Conservation (phyloP, 2,888 invertebrate genomes). For the Linyphia triangularis region DNA sequence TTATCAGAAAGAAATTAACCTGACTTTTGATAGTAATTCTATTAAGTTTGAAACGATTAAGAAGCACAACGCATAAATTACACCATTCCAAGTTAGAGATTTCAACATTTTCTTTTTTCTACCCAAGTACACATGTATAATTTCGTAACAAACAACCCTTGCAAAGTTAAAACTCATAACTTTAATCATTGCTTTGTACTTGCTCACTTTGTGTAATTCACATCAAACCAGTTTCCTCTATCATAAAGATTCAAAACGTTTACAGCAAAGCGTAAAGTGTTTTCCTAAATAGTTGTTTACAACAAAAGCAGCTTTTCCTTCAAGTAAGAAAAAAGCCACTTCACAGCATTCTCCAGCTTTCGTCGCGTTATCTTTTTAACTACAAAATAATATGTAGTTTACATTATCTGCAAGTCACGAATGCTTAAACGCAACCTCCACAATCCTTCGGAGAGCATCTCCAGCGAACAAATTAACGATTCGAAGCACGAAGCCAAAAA, state of each 20-base stretch:
- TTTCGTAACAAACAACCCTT: too few species aligned
- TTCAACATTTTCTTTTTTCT: too few species aligned
- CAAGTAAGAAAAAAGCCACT: neutral
- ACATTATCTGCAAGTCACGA: slow-evolving; percentile 18
- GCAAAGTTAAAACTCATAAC: too few species aligned
- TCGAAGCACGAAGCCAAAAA: neutral
- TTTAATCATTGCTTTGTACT: too few species aligned
- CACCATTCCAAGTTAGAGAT: too few species aligned
- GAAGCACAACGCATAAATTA: too few species aligned
- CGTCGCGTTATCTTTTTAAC: neutral
- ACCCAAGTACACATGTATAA: too few species aligned
- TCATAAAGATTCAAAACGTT: neutral
- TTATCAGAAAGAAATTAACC: too few species aligned
- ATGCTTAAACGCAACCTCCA: neutral
- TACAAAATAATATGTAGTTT: slow-evolving; percentile 8
- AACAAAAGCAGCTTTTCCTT: neutral
- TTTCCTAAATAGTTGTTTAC: neutral
- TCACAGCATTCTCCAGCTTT: neutral
- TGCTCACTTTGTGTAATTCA: too few species aligned
- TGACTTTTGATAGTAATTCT: too few species aligned
- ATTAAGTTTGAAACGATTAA: too few species aligned
- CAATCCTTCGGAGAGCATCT: neutral
- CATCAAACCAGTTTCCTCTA: too few species aligned
- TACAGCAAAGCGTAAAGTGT: neutral
- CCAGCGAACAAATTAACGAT: slow-evolving; percentile 7